A percentile compares a stretch with the other conserved stretches of the same genome.
These are phyloP conservation scores for Vultur gryphus DNA, from an alignment of 2,797 vertebrate species.

Conservation along the genomic window DNA sequence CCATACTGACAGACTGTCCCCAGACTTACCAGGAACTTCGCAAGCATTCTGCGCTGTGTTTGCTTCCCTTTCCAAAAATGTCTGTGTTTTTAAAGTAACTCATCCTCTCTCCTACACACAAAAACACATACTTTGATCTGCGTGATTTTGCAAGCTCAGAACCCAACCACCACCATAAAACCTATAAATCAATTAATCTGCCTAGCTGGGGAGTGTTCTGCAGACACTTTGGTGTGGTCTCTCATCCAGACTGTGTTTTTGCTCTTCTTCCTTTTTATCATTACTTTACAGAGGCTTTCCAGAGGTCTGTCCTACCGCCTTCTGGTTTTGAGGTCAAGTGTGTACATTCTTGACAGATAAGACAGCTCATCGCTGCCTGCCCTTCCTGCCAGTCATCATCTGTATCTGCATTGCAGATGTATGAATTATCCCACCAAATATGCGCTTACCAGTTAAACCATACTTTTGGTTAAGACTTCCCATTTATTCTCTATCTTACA, in stretches of 20 bases:
- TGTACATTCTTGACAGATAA: neutral
- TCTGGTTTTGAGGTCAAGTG: neutral
- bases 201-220: neutral
- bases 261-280: neutral
- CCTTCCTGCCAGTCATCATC: neutral
- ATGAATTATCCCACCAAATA: neutral
- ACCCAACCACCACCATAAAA: neutral
- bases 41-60: neutral
- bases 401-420: neutral
- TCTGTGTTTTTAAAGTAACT: neutral
- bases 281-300: neutral
- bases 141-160: neutral
- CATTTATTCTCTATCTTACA: neutral
- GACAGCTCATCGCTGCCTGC: fast-evolving
- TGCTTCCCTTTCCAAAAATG: neutral
- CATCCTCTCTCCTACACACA: neutral
- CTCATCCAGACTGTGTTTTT: neutral
- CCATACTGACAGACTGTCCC: neutral
- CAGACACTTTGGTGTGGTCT: neutral
- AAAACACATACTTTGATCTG: fast-evolving
- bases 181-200: neutral
- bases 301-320: neutral
- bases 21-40: neutral
- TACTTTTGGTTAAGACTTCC: neutral
- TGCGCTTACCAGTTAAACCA: neutral